Conservation (phyloP, 37 sponge, comb jelly and placozoan species). For the Ianthella basta region DNA sequence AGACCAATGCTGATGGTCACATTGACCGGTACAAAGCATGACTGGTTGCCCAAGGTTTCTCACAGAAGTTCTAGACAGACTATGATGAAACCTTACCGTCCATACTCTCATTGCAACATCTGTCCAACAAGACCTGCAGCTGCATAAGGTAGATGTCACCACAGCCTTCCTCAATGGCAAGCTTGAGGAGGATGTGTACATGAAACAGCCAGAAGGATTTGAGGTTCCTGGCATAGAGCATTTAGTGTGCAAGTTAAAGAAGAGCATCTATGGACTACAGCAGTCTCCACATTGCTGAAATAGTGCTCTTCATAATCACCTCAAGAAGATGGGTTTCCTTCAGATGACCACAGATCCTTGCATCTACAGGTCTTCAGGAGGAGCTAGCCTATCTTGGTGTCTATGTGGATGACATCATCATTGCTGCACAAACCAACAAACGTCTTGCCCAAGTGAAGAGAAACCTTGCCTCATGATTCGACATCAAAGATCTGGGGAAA, state of each 20-base stretch:
- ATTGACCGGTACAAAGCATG: conserved; percentile 58
- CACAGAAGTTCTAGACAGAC: conserved; percentile 49
- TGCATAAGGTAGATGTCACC: conserved; percentile 57
- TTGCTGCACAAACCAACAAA: conserved; percentile 17
- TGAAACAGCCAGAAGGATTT: conserved; percentile 60
- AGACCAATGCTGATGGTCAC: conserved; percentile 36
- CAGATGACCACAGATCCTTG: conserved; percentile 60
- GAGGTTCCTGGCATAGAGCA: conserved; percentile 32
- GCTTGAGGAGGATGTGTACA: conserved; percentile 60
- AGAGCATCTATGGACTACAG: conserved; percentile 48
- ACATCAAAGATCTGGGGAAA: conserved; percentile 46
- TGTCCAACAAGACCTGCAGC: conserved; percentile 30
- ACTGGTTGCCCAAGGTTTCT: conserved; percentile 58
- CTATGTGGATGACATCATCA: conserved; percentile 61
- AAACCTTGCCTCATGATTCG: conserved; percentile 5
- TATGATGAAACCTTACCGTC: conserved; percentile 61
- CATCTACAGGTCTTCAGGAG: conserved; percentile 9
- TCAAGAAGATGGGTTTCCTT: conserved; percentile 46
- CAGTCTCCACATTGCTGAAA: conserved; percentile 48
- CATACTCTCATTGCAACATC: conserved; percentile 34
- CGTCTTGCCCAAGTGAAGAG: conserved; percentile 22
- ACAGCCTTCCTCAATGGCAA: conserved; percentile 62
- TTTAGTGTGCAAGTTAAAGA: conserved; percentile 48
- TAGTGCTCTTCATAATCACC: conserved; percentile 19
- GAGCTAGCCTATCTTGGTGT: conserved; percentile 34